Conservation (phyloP, 2,113 vertebrate genomes). For the Acrocephalus kingi region DNA sequence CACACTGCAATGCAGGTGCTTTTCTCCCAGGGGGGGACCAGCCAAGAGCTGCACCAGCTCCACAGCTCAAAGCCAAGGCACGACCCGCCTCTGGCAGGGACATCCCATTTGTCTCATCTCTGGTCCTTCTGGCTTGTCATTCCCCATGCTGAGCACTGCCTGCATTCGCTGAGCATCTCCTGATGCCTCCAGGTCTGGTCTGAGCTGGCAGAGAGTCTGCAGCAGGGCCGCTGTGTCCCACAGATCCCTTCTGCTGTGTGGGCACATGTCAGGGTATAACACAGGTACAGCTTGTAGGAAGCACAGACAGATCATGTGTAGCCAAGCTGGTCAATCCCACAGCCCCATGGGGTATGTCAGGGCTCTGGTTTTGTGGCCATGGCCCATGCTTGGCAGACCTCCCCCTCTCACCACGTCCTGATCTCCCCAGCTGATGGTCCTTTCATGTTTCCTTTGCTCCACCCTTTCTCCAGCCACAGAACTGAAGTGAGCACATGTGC, state of each 20-base stretch:
- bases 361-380: not conserved
- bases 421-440: not conserved
- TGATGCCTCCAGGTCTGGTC: not conserved
- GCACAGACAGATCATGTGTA: not conserved
- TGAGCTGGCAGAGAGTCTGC: not conserved
- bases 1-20: not conserved
- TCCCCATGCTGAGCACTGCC: not conserved
- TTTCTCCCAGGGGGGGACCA: not conserved
- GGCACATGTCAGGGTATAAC: not conserved
- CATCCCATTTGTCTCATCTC: not conserved
- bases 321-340: not conserved
- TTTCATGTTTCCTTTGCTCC: not conserved
- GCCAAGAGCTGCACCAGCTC: not conserved
- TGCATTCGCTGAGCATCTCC: not conserved
- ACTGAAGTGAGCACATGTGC: not conserved
- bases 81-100: not conserved
- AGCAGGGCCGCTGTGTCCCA: not conserved
- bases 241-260: not conserved
- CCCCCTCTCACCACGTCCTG: not conserved
- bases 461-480: not conserved
- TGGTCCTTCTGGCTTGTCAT: not conserved
- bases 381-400: not conserved
- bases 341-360: not conserved
- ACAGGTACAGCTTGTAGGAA: not conserved
- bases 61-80: not conserved